A percentile compares a stretch with the other conserved stretches of the same genome.
phyloP scores from a whole-genome alignment of 2,797 vertebrate species.

The Helarctos malayanus region DNA sequence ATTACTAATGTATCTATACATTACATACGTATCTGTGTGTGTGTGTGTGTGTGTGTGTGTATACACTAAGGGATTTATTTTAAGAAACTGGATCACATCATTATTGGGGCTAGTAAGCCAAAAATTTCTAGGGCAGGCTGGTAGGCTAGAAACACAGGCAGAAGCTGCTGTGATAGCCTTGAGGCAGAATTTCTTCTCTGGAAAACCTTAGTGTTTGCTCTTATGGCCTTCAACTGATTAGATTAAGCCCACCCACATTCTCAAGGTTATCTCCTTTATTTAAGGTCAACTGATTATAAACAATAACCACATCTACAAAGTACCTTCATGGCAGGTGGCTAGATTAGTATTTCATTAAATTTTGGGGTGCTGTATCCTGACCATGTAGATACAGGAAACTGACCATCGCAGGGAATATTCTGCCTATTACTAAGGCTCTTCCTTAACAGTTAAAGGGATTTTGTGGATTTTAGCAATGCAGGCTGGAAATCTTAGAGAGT shows the following conservation, averaged over 20 bases:
- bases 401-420: not conserved
- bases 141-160: not conserved
- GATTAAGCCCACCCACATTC: not conserved
- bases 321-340: not conserved
- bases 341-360: not conserved
- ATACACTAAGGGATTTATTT: not conserved
- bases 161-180: not conserved
- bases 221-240: not conserved
- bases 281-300: not conserved
- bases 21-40: no score
- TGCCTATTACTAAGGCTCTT: not conserved
- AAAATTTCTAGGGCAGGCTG: not conserved
- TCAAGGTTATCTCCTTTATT: not conserved
- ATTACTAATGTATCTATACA: not conserved
- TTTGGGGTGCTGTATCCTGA: not conserved
- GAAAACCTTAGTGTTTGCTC: not conserved
- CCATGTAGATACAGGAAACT: not conserved
- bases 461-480: not conserved
- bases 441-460: not conserved
- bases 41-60: not conserved
- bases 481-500: not conserved
- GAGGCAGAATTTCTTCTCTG: not conserved
- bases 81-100: not conserved
- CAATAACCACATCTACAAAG: not conserved
- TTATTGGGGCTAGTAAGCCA: not conserved